Base-by-base conservation (phyloP, 2,888 invertebrate genomes). In the Lucinisca nassula region DNA sequence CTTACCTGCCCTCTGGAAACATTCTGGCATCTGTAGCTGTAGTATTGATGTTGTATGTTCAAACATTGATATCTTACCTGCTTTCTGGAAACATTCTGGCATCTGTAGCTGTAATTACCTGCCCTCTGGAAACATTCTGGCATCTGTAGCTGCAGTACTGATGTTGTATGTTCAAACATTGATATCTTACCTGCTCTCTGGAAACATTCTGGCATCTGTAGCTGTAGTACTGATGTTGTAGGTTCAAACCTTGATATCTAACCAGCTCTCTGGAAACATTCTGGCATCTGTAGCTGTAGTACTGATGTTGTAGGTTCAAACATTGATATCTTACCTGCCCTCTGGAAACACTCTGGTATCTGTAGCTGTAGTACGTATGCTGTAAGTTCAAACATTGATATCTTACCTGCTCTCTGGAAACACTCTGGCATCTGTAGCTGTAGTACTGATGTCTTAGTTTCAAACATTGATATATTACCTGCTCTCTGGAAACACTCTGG, bases 341-440 rank as follows among this genome's bases (percentile, higher is more conserved):
- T 67, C 1, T 35, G 32, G 35, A 67, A 35, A 35, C 17, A 35
- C 35, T 10, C 24, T 27, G 86, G 86, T 72, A 78, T 58, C 45
- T 89, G 89, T 67, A 90, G 32, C 35, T 87, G 92, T 55, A 92
- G 84, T 2, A 93, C 72, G 10, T 93, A 92, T 49, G 91, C 90
- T 14, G 93, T 93, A 10, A 94, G 94, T 67, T 94, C 94, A 92
- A 88, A 95, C 92, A 95, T 92, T 45, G 90, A 87, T 27, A 94
- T 84, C n/a, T n/a, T 67, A 67, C 67, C 67, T 67, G 67, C 32
- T 35, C 24, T 67, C 1, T 35, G 32, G 35, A 67, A 35, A 35
- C 17, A 35, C 35, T 10, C 24, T 27, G 86, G 86, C 75, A 78
- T 58, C 45, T 89, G 89, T 67, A 90, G 32, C 35, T 87, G 92